These are phyloP conservation scores for Halcyon malimbica DNA, from an alignment of 2,113 vertebrate species.

Conservation along the genomic window DNA sequence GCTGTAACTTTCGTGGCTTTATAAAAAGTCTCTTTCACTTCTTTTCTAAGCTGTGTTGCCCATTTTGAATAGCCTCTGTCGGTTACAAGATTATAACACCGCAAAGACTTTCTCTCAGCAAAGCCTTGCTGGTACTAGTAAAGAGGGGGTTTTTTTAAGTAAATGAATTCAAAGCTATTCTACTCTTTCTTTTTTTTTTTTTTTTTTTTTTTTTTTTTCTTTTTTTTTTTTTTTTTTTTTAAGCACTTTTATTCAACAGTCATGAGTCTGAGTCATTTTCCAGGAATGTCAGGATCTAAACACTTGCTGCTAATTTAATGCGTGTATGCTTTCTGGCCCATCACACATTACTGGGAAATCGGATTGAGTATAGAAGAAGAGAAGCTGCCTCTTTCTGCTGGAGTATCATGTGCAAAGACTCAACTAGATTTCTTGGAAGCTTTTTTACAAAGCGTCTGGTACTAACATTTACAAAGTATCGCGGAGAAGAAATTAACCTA, in stretches of 20 bases:
- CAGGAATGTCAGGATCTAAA: constrained; percentile 15
- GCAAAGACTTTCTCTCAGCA: not conserved
- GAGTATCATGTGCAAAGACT: not conserved
- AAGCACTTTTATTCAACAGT: not conserved
- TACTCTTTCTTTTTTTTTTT: not conserved
- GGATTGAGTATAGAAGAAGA: not conserved
- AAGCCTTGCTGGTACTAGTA: not conserved
- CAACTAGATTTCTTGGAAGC: not conserved
- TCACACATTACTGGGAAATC: not conserved
- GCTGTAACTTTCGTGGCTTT: constrained; percentile 36
- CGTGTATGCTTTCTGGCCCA: not conserved
- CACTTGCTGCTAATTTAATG: constrained; percentile 10
- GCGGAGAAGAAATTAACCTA: not conserved
- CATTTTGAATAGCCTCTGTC: constrained; percentile 48
- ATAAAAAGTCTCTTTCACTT: constrained; percentile 54
- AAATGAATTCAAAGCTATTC: not conserved
- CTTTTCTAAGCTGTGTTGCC: constrained; percentile 23
- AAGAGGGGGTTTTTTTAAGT: not conserved
- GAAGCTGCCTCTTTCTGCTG: not conserved
- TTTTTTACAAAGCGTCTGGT: not conserved
- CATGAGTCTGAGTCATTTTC: constrained; percentile 30
- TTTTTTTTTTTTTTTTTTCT: not conserved
- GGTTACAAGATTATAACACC: constrained; percentile 3
- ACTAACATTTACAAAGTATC: not conserved
- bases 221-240: not conserved